Percentiles rank a stretch among this genome's conserved stretches.
These are phyloP conservation scores for Pangasianodon hypophthalmus DNA, from an alignment of 2,113 vertebrate species.

Conservation along the genomic window DNA sequence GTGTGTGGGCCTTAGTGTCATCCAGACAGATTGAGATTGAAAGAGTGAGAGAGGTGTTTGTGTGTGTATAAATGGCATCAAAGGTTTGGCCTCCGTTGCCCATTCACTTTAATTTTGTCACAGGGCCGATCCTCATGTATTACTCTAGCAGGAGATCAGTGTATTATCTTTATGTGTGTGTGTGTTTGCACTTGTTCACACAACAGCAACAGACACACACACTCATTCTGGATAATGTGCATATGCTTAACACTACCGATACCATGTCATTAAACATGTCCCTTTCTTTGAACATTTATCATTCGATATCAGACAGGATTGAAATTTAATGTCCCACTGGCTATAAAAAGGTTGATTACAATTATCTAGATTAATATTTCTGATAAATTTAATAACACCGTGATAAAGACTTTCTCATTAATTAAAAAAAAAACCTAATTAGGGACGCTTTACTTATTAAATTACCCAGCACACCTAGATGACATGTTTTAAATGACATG, in stretches of 20 bases:
- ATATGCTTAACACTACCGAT: background rate
- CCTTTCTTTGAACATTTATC: background rate
- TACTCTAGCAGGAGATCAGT: constrained; percentile 12
- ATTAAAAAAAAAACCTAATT: background rate
- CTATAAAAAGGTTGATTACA: background rate
- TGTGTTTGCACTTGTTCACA: background rate
- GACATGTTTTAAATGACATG: background rate
- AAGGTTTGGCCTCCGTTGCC: constrained; percentile 23
- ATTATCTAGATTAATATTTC: background rate
- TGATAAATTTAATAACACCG: background rate
- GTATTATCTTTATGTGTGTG: background rate
- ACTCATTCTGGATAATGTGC: background rate
- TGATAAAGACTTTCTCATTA: background rate
- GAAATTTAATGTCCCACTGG: background rate
- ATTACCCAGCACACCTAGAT: background rate
- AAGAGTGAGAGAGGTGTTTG: constrained; percentile 26
- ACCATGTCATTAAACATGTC: background rate
- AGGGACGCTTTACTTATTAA: background rate
- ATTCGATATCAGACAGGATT: background rate
- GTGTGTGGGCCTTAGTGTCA: constrained; percentile 33
- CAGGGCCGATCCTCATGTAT: constrained; percentile 16
- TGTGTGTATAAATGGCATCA: constrained; percentile 37
- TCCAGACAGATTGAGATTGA: constrained; percentile 49
- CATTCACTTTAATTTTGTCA: constrained; percentile 46
- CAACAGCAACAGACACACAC: background rate